Evolutionary conservation across 53 echinoderm and acorn worm species (phyloP).

Genomic region (Arbacia lixula): DNA sequence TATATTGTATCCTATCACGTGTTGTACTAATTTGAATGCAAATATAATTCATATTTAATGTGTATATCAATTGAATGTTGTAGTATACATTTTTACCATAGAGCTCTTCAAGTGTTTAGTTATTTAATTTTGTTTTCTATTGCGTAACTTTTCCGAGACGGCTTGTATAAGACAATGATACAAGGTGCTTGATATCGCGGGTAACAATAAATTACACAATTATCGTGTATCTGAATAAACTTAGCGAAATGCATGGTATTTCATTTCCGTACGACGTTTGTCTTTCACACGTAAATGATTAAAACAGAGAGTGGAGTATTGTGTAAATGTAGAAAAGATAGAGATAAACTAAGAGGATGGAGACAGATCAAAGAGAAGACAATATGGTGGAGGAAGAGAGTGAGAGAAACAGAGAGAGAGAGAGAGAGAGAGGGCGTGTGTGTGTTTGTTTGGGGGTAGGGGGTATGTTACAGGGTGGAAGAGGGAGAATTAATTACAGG

Average conservation of each 20-base stretch:
- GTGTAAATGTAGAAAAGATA: neutral
- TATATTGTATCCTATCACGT: neutral
- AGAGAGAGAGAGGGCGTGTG: too few species aligned
- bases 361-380: neutral
- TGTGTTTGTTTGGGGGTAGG: too few species aligned
- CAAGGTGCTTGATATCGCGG: conserved; percentile 53
- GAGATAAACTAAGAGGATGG: neutral
- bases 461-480: too few species aligned
- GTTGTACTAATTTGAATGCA: neutral
- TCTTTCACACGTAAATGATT: too few species aligned
- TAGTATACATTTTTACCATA: conserved; percentile 15
- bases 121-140: too few species aligned
- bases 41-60: neutral
- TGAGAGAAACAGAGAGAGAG: neutral
- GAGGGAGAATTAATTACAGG: too few species aligned
- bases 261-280: too few species aligned
- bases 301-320: too few species aligned
- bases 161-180: conserved; percentile 43
- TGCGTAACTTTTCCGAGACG: conserved; percentile 9
- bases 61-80: conserved; percentile 19
- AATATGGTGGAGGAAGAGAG: neutral
- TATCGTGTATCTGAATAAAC: too few species aligned
- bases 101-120: conserved; percentile 25
- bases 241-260: too few species aligned
- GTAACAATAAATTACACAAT: too few species aligned